phyloP scores from a whole-genome alignment of 2,888 invertebrate genomes.

The Apotomis betuletana region DNA sequence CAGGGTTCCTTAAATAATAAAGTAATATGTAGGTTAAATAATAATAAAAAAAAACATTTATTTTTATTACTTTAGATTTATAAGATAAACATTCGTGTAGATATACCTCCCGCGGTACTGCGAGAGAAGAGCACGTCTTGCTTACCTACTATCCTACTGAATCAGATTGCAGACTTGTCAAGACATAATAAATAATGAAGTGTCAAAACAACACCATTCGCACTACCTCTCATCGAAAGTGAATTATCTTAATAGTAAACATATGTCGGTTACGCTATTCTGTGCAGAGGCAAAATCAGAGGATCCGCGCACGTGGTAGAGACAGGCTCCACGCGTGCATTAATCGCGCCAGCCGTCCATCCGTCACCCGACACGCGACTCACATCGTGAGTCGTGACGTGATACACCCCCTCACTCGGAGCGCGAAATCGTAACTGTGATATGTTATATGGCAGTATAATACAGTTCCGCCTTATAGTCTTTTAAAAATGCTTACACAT shows the following conservation, averaged over 20 bases:
- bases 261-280: not conserved
- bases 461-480: too few relatives aligned
- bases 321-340: slow-evolving; percentile 20
- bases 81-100: too few relatives aligned
- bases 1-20: too few relatives aligned
- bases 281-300: not conserved
- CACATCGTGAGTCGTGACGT: slow-evolving; percentile 20
- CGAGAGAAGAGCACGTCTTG: too few relatives aligned
- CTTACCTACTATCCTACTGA: not conserved
- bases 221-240: not conserved
- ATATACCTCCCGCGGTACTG: too few relatives aligned
- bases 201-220: slow-evolving; percentile 30
- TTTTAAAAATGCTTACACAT: too few relatives aligned
- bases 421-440: not conserved
- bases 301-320: slow-evolving; percentile 21
- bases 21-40: too few relatives aligned
- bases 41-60: too few relatives aligned
- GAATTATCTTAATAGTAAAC: not conserved
- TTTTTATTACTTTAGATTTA: too few relatives aligned
- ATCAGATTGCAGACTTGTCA: slow-evolving; percentile 15
- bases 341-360: slow-evolving; percentile 27
- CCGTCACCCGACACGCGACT: slow-evolving; percentile 31
- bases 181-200: slow-evolving; percentile 22
- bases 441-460: too few relatives aligned
- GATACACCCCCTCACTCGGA: slow-evolving; percentile 5